Evolutionary conservation across 2,888 invertebrate species (phyloP), one percentile per base, ranked within the genome.

Genomic region (Drosophila siamana): DNA sequence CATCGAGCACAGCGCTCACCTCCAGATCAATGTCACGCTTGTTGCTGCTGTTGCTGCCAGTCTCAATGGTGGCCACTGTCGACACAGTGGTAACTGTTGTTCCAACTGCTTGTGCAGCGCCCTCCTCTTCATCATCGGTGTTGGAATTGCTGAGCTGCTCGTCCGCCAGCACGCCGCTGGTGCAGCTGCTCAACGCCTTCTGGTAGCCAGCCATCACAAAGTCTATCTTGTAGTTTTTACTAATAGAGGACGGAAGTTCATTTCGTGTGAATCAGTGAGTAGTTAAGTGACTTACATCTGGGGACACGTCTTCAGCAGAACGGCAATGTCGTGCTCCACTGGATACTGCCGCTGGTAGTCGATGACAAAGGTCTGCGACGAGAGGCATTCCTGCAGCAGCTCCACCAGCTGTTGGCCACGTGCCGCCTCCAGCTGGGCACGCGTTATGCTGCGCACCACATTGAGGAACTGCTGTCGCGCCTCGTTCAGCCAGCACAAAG

Each of bases 321-420:
- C 91, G 41, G 95, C 94, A n/a, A 96, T 88, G 88, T 96, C 96
- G n/a, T 93, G 92, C 50, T 94, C 93, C 8, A 96, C 92, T 0
- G 96, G 95, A 92, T 94, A 95, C 64, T 94, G 92, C 0, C 93
- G 90, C 90, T 95, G 94, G 91, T 96, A 96, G 92, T 97, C 96
- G 9, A 93, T 92, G 41, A 96, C 94, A 81, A 97, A 95, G 50
- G 92, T 90, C 69, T 93, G 93, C 62, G 94, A 94, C 11, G 93
- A 91, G 22, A 94, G 90, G 46, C 93, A 93, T 44, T 93, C 92
- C 19, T 93, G 93, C 66, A 95, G 77, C 55, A 93, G 89, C 78
- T 86, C 89, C 44, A 92, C 79, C 54, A 89, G 83, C 46, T 81
- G 79, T 57, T 91, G 91, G 0, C 90, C 86, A 4, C 86, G 74